Base-by-base conservation (phyloP, 2,888 invertebrate species). In the Stenichneumon culpator region DNA sequence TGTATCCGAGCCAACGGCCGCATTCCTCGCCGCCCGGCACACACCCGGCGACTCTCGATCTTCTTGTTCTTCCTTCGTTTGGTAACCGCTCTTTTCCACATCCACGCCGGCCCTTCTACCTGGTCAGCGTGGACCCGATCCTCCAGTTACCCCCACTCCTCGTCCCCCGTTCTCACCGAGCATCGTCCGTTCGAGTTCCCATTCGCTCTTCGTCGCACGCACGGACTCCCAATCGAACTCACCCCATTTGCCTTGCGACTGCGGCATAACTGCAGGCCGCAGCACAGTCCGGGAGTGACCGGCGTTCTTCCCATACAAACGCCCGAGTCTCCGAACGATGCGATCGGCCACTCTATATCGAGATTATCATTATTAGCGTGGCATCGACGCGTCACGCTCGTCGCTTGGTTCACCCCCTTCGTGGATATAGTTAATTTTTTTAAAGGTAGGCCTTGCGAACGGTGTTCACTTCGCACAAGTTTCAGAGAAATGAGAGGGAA, bases 1-100 rank as follows among this genome's bases (percentile, higher is more conserved):
- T 79, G 44, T 68, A 73, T 75, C 67, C 79, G 89, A 88, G 89
- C 90, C 89, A 90, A 90, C 90, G 90, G 89, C 88, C 88, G 88
- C 91, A 91, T 91, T 90, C 90, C 90, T 87, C 88, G 83, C 87
- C 84, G 87, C 89, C 90, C 87, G 82, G 84, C 84, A 74, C 75
- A 79, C 75, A 78, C 81, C 79, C 82, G 79, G 79, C 79, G 67
- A 85, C 79, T 85, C 82, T 81, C 83, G 74, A 74, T 79, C 83
- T 70, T 75, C 52, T 73, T 47, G 69, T 70, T 50, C 67, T 73
- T 44, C 22, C 47, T 54, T 60, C 75, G 79, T 79, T 81, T 75
- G 67, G 63, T 68, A 72, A 68, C 78, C 63, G 60, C 75, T 72
- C 67, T 75, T 70, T 83, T 82, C 82, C 39, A 75, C 86, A 73